phyloP scores from a whole-genome alignment of 1,140 invertebrate genomes.

The Probaryconus sp. region DNA sequence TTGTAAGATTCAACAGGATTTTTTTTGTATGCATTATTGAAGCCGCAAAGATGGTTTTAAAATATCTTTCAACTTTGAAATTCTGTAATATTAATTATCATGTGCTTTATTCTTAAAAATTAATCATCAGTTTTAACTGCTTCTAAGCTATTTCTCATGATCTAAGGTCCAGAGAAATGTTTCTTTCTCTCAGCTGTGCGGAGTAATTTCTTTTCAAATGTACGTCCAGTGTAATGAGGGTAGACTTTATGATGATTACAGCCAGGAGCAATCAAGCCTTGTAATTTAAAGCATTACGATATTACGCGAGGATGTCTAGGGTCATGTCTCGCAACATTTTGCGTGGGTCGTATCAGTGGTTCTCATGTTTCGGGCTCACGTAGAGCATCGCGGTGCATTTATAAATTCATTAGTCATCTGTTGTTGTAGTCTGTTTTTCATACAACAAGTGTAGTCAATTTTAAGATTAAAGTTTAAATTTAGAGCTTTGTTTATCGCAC shows the following conservation, averaged over 20 bases:
- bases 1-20: too few relatives aligned
- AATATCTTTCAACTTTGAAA: too few relatives aligned
- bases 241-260: conserved; percentile 38
- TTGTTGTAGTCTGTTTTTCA: conserved; percentile 48
- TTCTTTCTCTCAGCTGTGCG: neutral
- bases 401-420: conserved; percentile 56
- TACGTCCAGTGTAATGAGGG: conserved; percentile 1
- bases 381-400: conserved; percentile 29
- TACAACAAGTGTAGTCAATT: conserved; percentile 30
- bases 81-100: too few relatives aligned
- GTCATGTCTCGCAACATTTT: conserved; percentile 56
- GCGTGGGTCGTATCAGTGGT: conserved; percentile 54
- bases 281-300: conserved; percentile 53
- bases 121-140: too few relatives aligned
- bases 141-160: too few relatives aligned
- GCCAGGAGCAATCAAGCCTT: conserved; percentile 44
- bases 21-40: too few relatives aligned
- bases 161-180: neutral
- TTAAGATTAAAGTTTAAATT: conserved; percentile 43
- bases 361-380: conserved; percentile 37
- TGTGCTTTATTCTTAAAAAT: too few relatives aligned
- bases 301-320: conserved; percentile 52
- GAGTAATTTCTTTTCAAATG: neutral
- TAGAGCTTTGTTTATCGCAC: conserved; percentile 34
- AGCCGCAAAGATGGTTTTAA: too few relatives aligned